Conservation (phyloP, 2,888 invertebrate genomes). For the Mythimna loreyi region DNA sequence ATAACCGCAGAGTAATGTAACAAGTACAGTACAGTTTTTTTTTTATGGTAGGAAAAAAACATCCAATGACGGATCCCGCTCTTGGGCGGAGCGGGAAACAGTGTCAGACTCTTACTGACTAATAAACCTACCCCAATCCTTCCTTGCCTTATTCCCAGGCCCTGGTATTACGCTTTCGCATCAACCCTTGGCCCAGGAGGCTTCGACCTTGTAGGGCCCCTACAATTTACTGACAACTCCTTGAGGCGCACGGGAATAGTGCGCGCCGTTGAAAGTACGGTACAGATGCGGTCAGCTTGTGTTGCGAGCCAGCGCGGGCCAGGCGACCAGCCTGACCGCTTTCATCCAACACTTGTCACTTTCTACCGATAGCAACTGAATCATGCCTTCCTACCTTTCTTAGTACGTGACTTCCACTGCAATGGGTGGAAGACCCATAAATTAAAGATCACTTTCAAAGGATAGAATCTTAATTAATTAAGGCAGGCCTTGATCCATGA, state of each 20-base stretch:
- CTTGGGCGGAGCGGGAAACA: no score
- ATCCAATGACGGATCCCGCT: no score
- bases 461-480: not conserved
- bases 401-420: slow-evolving; percentile 25
- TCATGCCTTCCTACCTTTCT: slow-evolving; percentile 19
- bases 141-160: no score
- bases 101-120: no score
- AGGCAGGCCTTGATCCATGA: not conserved
- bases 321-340: slow-evolving; percentile 43
- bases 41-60: no score
- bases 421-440: slow-evolving; percentile 1
- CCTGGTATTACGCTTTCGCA: no score
- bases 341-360: slow-evolving; percentile 45
- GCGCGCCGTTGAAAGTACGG: no score
- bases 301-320: slow-evolving; percentile 13
- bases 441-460: not conserved
- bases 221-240: no score
- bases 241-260: no score
- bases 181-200: no score
- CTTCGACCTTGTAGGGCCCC: no score
- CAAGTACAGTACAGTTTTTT: slow-evolving; percentile 25
- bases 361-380: slow-evolving; percentile 39
- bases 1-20: slow-evolving; percentile 20
- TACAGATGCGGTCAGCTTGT: slow-evolving; percentile 37
- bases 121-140: no score